Percentiles rank a stretch among this genome's conserved stretches.
Evolutionary conservation across 2,888 invertebrate genomes (phyloP).

Genomic region (Nemotelus nigrinus): DNA sequence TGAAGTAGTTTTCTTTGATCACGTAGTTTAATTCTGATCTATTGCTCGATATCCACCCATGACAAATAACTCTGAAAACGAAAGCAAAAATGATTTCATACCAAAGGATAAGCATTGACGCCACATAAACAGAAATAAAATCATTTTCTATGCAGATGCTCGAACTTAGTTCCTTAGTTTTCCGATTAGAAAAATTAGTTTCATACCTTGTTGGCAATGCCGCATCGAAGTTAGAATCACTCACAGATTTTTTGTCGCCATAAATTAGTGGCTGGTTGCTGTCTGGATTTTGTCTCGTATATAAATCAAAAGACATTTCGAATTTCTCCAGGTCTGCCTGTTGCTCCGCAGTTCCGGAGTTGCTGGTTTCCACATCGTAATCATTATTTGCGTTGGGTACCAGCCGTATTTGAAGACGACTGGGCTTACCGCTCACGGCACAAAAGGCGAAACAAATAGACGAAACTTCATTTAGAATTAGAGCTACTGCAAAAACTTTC

Average conservation of each 20-base stretch:
- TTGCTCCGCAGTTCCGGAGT: too few relatives aligned
- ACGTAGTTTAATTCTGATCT: neutral
- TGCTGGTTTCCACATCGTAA: too few relatives aligned
- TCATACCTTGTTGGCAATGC: slow-evolving; percentile 50
- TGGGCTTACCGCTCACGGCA: too few relatives aligned
- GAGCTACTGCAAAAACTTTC: too few relatives aligned
- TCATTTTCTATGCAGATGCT: too few relatives aligned
- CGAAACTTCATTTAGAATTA: too few relatives aligned
- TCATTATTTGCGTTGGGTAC: too few relatives aligned
- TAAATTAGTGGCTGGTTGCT: slow-evolving; percentile 48
- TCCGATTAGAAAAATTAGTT: too few relatives aligned
- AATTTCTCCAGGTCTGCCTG: neutral
- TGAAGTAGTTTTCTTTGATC: slow-evolving; percentile 66
- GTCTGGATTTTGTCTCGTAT: slow-evolving; percentile 56
- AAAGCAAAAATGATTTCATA: neutral
- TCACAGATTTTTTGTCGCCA: slow-evolving; percentile 48
- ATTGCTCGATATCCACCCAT: slow-evolving; percentile 9
- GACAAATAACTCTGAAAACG: slow-evolving; percentile 17
- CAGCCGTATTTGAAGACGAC: too few relatives aligned
- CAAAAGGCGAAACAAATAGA: too few relatives aligned
- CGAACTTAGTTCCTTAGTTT: too few relatives aligned
- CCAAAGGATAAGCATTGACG: neutral
- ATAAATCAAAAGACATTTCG: slow-evolving; percentile 54
- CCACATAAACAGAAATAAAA: neutral
- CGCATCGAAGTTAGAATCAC: slow-evolving; percentile 53